phyloP scores from a whole-genome alignment of 2,888 invertebrate species.

The Tinea trinotella region DNA sequence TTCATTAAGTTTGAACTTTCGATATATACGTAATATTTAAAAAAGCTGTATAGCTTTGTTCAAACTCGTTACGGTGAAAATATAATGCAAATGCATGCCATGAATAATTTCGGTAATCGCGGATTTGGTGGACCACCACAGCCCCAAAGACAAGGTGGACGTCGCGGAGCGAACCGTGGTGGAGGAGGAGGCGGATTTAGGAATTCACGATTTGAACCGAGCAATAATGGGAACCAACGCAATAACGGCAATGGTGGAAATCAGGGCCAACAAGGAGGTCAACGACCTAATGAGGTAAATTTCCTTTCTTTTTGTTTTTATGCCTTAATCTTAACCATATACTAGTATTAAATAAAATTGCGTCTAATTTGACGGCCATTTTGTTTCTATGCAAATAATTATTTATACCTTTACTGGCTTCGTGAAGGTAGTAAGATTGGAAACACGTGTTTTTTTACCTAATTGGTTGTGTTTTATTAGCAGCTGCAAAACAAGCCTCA shows the following conservation, averaged over 20 bases:
- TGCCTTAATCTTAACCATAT: not conserved
- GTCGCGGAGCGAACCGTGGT: conserved; percentile 48
- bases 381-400: conserved; percentile 24
- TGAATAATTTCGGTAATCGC: conserved; percentile 60
- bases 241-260: conserved; percentile 26
- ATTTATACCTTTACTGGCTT: no score
- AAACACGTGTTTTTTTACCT: no score
- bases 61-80: not conserved
- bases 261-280: conserved; percentile 49
- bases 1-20: no score
- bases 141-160: conserved; percentile 56
- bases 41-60: not conserved
- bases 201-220: conserved; percentile 56
- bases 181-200: conserved; percentile 40
- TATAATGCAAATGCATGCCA: conserved; percentile 30
- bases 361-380: conserved; percentile 26
- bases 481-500: conserved; percentile 25
- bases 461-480: no score
- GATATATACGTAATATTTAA: not conserved
- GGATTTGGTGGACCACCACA: conserved; percentile 66
- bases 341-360: not conserved
- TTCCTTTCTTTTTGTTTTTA: not conserved
- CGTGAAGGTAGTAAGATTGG: no score
- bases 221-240: not conserved
- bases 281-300: conserved; percentile 56